phyloP scores from a whole-genome alignment of 2,797 vertebrate genomes.

The Lagocephalus sceleratus region DNA sequence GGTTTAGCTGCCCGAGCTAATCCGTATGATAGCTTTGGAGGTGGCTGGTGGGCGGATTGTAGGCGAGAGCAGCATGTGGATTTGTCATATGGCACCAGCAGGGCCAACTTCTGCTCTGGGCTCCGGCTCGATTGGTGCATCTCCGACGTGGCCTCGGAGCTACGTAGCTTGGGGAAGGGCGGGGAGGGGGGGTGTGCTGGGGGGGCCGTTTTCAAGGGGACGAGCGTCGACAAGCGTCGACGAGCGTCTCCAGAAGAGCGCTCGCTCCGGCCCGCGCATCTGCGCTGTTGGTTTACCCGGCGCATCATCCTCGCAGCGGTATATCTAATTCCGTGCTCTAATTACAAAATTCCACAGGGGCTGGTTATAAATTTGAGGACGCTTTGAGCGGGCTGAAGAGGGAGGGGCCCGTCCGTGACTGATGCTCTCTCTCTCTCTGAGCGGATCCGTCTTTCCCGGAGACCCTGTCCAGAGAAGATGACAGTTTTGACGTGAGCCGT shows the following conservation, averaged over 20 bases:
- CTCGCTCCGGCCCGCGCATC: conserved; percentile 34
- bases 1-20: conserved; percentile 71
- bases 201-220: too few relatives aligned
- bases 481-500: conserved; percentile 54
- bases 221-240: too few relatives aligned
- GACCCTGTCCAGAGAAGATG: conserved; percentile 47
- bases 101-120: conserved; percentile 68
- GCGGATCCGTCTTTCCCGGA: conserved; percentile 28
- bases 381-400: conserved; percentile 37
- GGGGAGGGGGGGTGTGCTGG: conserved; percentile 13
- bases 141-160: conserved; percentile 67
- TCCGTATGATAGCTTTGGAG: conserved; percentile 75
- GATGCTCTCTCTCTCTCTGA: conserved; percentile 28
- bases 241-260: conserved; percentile 38
- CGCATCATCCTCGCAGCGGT: conserved; percentile 41
- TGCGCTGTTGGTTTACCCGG: conserved; percentile 36
- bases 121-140: conserved; percentile 67
- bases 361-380: conserved; percentile 53
- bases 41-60: conserved; percentile 72
- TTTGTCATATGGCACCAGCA: conserved; percentile 77
- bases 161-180: conserved; percentile 45
- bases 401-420: conserved; percentile 30
- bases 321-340: conserved; percentile 62
- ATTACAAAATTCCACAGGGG: conserved; percentile 65
- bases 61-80: conserved; percentile 75